A percentile compares a stretch with the other conserved stretches of the same genome.
These are phyloP conservation scores for Amphipoea lucens DNA, from an alignment of 2,888 invertebrate species.

Conservation along the genomic window DNA sequence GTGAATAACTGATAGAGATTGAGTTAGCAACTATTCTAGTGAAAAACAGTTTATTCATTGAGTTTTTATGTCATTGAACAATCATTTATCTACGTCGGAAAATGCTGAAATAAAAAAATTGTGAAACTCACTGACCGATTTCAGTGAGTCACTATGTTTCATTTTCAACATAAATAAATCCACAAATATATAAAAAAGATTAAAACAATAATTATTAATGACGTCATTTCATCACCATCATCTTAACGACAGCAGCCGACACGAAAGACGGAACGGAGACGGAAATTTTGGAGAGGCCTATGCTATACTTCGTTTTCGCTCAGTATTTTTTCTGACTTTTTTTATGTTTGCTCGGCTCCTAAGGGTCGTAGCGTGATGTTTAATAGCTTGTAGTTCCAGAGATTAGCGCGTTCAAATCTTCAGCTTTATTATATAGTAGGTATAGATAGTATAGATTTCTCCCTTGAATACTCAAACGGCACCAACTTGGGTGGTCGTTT, in stretches of 20 bases:
- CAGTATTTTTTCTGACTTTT: no score
- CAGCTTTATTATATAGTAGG: no score
- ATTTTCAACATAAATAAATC: neutral
- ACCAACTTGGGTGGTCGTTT: no score
- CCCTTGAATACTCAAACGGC: no score
- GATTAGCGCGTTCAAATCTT: no score
- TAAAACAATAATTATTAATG: neutral
- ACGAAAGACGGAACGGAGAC: no score
- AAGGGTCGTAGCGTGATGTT: no score
- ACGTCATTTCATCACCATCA: neutral
- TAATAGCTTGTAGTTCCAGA: no score
- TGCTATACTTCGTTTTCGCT: no score
- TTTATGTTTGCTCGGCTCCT: no score
- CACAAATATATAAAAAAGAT: neutral
- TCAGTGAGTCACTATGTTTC: neutral
- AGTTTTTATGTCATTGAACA: slow-evolving; percentile 1
- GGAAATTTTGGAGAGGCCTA: no score
- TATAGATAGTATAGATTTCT: no score
- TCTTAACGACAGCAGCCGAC: neutral
- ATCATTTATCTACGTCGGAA: neutral
- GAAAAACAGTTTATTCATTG: slow-evolving; percentile 2
- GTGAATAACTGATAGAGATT: neutral
- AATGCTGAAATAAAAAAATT: neutral
- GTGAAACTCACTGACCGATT: neutral
- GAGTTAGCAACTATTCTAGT: slow-evolving; percentile 1